phyloP scores from a whole-genome alignment of 1,140 invertebrate species.

The Condylostylus longicornis region DNA sequence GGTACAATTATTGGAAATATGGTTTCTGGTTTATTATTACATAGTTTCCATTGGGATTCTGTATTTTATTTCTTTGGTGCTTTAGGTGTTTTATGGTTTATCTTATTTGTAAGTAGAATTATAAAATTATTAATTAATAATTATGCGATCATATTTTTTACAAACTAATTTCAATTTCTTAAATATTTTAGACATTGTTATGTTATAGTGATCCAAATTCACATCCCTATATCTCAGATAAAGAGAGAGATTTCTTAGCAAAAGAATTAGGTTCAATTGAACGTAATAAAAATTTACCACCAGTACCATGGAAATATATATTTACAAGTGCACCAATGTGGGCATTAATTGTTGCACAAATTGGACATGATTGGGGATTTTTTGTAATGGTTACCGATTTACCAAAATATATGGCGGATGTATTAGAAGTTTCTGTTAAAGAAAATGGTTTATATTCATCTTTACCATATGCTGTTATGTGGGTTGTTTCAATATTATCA shows the following conservation, averaged over 20 bases:
- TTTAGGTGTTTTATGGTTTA: slow-evolving; percentile 55
- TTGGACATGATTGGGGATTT: slow-evolving; percentile 88
- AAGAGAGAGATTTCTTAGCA: slow-evolving; percentile 60
- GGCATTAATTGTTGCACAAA: slow-evolving; percentile 52
- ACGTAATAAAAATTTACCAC: slow-evolving; percentile 37
- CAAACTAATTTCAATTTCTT: slow-evolving; percentile 6
- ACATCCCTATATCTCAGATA: slow-evolving; percentile 69
- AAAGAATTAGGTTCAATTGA: slow-evolving; percentile 39
- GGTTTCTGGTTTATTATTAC: slow-evolving; percentile 50
- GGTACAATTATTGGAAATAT: slow-evolving; percentile 61
- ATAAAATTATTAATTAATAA: neutral
- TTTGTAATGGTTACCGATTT: slow-evolving; percentile 86
- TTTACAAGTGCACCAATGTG: slow-evolving; percentile 60
- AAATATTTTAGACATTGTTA: slow-evolving; percentile 35
- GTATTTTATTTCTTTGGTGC: slow-evolving; percentile 75
- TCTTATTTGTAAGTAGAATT: slow-evolving; percentile 50
- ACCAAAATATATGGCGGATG: slow-evolving; percentile 82
- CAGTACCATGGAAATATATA: slow-evolving; percentile 55
- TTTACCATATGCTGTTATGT: slow-evolving; percentile 57
- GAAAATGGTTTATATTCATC: slow-evolving; percentile 51
- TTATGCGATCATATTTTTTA: slow-evolving; percentile 11
- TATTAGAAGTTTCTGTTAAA: slow-evolving; percentile 68
- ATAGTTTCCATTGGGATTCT: slow-evolving; percentile 51
- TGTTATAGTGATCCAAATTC: slow-evolving; percentile 62
- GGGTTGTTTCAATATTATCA: slow-evolving; percentile 49